Evolutionary conservation across 2,888 invertebrate genomes (phyloP), one percentile per base, ranked within the genome.

Genomic region (Gasteruption jaculator): DNA sequence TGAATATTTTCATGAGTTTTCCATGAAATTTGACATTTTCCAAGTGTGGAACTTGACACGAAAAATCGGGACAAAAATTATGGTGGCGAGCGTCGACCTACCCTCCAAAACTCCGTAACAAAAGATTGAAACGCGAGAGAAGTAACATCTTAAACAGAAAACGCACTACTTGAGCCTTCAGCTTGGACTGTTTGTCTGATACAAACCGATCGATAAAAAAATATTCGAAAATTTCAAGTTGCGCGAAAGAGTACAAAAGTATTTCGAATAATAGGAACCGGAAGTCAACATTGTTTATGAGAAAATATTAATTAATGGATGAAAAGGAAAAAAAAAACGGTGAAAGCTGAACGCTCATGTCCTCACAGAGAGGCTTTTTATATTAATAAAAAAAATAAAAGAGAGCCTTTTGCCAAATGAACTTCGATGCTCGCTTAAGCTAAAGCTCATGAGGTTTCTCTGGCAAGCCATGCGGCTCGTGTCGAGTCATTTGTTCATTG

Each of bases 391-490:
- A n/a, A n/a, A n/a, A n/a, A n/a, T n/a, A 16, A 19, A 50, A 46
- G 39, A 54, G 54, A 68, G 70, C 66, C 68, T 70, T 62, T 68
- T 71, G 70, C 67, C 68, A 68, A 61, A 67, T 53, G 60, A 68
- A 67, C 65, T 59, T 68, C 58, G 66, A 61, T 57, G 52, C 50
- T 57, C 50, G 50, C 46, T 29, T 16, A 47, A 39, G 34, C 44
- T 48, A 42, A 56, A 54, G 58, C 37, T 46, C 56, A 63, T 64
- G 67, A 62, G 60, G 62, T 68, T 69, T 61, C 56, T 65, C 59
- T 68, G 68, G 69, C 70, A 70, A 63, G 69, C 68, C 68, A 66
- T 71, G 70, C 70, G 70, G 68, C 68, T 65, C 64, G 67, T 71
- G 68, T 66, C 64, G 70, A 54, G 69, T 68, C 69, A 69, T 68